Percentiles rank a stretch among this genome's conserved stretches.
phyloP scores from a whole-genome alignment of 2,113 vertebrate genomes.

The Dasyurus viverrinus region DNA sequence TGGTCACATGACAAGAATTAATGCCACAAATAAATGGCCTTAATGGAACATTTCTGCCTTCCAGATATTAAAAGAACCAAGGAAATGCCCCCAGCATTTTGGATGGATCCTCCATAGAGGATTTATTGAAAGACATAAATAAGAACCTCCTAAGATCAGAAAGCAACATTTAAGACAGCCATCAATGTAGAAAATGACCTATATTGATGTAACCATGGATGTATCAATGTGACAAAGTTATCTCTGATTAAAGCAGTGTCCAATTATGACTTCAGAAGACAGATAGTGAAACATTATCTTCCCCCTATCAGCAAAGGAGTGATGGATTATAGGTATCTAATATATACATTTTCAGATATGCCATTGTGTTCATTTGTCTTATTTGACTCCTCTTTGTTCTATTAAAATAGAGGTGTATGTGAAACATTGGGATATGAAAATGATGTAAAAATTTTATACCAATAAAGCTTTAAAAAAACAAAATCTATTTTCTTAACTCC shows the following conservation, averaged over 20 bases:
- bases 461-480: not conserved
- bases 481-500: not conserved
- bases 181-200: not conserved
- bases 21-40: not conserved
- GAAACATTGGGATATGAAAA: not conserved
- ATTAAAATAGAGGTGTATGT: not conserved
- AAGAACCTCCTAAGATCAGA: not conserved
- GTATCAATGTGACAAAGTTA: not conserved
- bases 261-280: not conserved
- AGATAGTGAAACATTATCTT: not conserved
- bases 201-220: not conserved
- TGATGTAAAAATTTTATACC: not conserved
- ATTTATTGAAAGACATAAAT: not conserved
- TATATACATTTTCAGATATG: not conserved
- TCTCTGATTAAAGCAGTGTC: not conserved
- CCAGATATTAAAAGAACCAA: not conserved
- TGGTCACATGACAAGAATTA: not conserved
- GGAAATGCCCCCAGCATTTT: not conserved
- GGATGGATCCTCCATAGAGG: not conserved
- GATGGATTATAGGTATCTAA: not conserved
- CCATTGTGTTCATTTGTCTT: not conserved
- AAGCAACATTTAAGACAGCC: not conserved
- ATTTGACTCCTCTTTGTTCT: not conserved
- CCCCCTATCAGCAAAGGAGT: not conserved
- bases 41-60: not conserved